phyloP scores from a whole-genome alignment of 37 sponge, comb jelly and placozoan genomes.

The Mnemiopsis leidyi region DNA sequence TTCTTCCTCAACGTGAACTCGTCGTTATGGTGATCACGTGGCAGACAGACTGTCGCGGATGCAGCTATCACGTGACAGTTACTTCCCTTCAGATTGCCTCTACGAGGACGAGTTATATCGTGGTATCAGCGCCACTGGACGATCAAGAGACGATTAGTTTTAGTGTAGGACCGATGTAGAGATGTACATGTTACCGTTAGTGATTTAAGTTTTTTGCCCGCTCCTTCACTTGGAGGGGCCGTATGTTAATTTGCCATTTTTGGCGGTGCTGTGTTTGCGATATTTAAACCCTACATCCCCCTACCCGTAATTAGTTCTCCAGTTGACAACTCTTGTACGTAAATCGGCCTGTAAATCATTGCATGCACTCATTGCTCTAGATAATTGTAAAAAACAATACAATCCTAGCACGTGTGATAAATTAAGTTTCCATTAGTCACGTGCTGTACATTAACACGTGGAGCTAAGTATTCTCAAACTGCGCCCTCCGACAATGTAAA shows the following conservation, averaged over 20 bases:
- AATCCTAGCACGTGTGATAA: neutral
- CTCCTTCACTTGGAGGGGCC: too few relatives aligned
- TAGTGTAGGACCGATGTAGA: neutral
- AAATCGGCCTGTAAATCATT: neutral
- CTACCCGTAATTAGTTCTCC: neutral
- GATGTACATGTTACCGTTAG: neutral
- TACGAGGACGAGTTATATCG: neutral
- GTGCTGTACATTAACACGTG: neutral
- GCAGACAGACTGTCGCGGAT: too few relatives aligned
- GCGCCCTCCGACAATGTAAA: too few relatives aligned
- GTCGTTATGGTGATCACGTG: neutral
- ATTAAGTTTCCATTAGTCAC: neutral
- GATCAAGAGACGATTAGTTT: neutral
- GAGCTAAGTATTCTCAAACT: too few relatives aligned
- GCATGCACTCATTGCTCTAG: neutral
- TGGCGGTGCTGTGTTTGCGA: neutral
- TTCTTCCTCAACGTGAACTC: constrained; percentile 36
- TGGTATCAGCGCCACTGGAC: too few relatives aligned
- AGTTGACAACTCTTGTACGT: neutral
- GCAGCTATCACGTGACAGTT: too few relatives aligned
- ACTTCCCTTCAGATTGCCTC: neutral
- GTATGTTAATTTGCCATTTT: neutral
- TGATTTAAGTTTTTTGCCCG: too few relatives aligned
- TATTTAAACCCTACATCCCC: neutral
- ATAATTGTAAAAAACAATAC: neutral